Conservation (phyloP, 1,140 invertebrate genomes). For the Plectrocnemia conspersa region DNA sequence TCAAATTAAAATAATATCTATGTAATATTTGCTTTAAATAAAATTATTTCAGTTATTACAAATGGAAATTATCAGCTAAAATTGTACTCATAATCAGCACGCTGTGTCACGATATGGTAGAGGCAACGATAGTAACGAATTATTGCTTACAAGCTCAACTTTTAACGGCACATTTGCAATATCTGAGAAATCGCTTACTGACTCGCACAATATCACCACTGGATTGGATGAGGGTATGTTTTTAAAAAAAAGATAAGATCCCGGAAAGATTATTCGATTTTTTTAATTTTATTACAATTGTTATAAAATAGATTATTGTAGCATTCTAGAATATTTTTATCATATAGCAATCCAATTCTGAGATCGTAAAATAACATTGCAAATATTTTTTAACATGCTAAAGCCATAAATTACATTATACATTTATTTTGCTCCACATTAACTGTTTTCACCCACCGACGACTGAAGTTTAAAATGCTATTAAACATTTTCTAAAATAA, state of each 20-base stretch:
- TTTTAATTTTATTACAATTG: too few relatives aligned
- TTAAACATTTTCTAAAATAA: too few relatives aligned
- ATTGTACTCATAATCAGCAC: constrained; percentile 62
- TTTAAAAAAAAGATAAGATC: constrained; percentile 14
- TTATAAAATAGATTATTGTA: too few relatives aligned
- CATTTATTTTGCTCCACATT: too few relatives aligned
- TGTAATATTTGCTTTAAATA: constrained; percentile 29
- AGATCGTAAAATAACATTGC: too few relatives aligned
- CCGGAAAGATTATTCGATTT: too few relatives aligned
- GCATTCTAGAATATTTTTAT: too few relatives aligned
- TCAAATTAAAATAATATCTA: neutral
- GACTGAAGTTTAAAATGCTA: too few relatives aligned
- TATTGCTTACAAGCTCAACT: constrained; percentile 77
- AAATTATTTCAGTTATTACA: constrained; percentile 47
- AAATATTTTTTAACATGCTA: too few relatives aligned
- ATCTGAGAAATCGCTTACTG: constrained; percentile 63
- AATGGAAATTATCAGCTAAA: constrained; percentile 50
- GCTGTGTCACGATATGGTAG: constrained; percentile 70
- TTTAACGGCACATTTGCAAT: constrained; percentile 64
- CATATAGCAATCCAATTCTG: too few relatives aligned
- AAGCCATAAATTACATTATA: too few relatives aligned
- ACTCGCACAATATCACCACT: constrained; percentile 64
- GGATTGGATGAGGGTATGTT: constrained; percentile 70
- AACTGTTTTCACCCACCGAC: too few relatives aligned
- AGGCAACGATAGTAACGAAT: constrained; percentile 71